Conservation (phyloP, 2,888 invertebrate species). For the Drosophila kanekoi region DNA sequence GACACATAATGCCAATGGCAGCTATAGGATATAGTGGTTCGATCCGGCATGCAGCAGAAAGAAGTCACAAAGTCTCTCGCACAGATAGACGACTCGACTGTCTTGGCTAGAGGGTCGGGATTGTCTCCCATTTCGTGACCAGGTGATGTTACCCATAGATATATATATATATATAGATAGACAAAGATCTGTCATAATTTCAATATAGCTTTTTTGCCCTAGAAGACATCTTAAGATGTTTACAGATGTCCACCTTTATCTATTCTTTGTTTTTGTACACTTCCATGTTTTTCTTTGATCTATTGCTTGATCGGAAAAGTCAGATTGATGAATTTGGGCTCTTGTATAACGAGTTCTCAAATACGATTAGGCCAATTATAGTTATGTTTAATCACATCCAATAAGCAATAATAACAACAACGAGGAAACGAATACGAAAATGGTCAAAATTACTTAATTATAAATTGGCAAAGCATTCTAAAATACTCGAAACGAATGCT, state of each 20-base stretch:
- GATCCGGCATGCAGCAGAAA: no score
- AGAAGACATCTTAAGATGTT: background rate
- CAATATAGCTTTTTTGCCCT: background rate
- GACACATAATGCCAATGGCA: no score
- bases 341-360: conserved; percentile 4
- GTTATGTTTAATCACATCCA: conserved; percentile 23
- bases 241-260: background rate
- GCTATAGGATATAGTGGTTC: no score
- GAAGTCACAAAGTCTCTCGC: no score
- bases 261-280: background rate
- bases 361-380: conserved; percentile 16
- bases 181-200: background rate
- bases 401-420: conserved; percentile 31
- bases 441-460: background rate
- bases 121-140: background rate
- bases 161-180: no score
- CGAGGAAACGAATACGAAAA: conserved; percentile 7
- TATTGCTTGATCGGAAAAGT: conserved; percentile 16
- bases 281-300: conserved; percentile 7
- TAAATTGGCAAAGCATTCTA: conserved; percentile 3
- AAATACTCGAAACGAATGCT: background rate
- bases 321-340: conserved; percentile 11
- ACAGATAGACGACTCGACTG: no score
- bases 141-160: background rate
- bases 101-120: no score